Conservation (phyloP, 2,113 vertebrate species). For the Rousettus leschenaultii region DNA sequence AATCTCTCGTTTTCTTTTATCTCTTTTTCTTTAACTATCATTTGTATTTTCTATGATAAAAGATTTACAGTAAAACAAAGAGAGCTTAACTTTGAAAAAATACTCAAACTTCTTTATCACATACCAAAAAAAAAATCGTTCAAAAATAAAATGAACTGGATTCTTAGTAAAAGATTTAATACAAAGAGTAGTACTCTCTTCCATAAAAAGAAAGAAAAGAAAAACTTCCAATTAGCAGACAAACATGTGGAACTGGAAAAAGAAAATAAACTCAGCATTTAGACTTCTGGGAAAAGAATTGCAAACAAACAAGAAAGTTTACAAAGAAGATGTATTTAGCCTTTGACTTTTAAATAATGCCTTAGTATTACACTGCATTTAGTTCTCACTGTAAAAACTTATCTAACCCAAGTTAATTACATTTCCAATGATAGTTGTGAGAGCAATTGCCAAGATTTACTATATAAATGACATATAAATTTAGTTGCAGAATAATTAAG, state of each 20-base stretch:
- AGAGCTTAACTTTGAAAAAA: constrained; percentile 17
- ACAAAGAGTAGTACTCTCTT: constrained; percentile 5
- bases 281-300: constrained; percentile 42
- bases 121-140: not conserved
- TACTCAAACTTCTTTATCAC: constrained; percentile 11
- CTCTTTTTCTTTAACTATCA: not conserved
- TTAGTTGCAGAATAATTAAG: constrained; percentile 73
- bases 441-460: constrained; percentile 68
- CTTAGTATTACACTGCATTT: constrained; percentile 47
- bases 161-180: not conserved
- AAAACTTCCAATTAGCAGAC: constrained; percentile 44
- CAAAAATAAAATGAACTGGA: not conserved
- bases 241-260: constrained; percentile 26
- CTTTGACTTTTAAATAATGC: constrained; percentile 62
- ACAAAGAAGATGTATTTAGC: constrained; percentile 45
- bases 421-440: constrained; percentile 64
- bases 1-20: not conserved
- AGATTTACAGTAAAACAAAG: not conserved
- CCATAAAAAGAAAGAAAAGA: not conserved
- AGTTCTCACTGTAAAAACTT: constrained; percentile 63
- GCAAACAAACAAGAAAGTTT: constrained; percentile 70
- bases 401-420: constrained; percentile 68
- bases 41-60: constrained; percentile 1
- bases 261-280: constrained; percentile 46
- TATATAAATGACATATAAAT: constrained; percentile 66